Evolutionary conservation across 2,888 invertebrate genomes (phyloP), one percentile per base, ranked within the genome.

Genomic region (Apantesis nais): DNA sequence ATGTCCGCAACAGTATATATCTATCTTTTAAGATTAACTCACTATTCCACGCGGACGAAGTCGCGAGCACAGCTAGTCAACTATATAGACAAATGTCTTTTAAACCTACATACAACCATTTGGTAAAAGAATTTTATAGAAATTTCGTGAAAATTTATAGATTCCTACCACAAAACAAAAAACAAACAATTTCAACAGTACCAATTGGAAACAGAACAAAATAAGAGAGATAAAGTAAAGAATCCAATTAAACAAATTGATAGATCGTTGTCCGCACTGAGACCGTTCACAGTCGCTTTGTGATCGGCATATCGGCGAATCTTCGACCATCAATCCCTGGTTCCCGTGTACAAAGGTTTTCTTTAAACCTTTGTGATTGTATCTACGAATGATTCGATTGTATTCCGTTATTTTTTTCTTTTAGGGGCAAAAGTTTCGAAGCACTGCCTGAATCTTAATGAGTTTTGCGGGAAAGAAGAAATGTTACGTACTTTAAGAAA

Each of bases 221-320:
- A 86, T 88, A 89, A 86, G 87, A 67, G 88, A 86, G 86, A 88
- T 89, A 92, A 91, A 92, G 92, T 87, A 88, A 89, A 86, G 90
- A 92, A 92, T 93, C 90, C 92, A 93, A 93, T 93, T 92, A 92
- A 92, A 93, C 91, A 91, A 93, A 93, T 93, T 93, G 92, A 92
- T 92, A 89, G 92, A 92, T 93, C 88, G 88, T 82, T 85, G 87
- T 85, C 84, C 82, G 80, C 86, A 81, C 77, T 62, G 62, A 66
- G 69, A 64, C 62, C 34, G 62, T 58, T 68, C 72, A 65, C 73
- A 70, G 70, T 80, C 76, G 78, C 90, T 93, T 93, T 93, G 93
- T 91, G 91, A 92, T 89, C 85, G 85, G 82, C 86, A 86, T 87
- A 90, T 92, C 85, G 85, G 82, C 85, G 86, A 86, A 91, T 92